Percentiles rank a stretch among this genome's conserved stretches.
Conservation (phyloP, 2,888 invertebrate genomes). For the Dolichopus griseipennis region DNA sequence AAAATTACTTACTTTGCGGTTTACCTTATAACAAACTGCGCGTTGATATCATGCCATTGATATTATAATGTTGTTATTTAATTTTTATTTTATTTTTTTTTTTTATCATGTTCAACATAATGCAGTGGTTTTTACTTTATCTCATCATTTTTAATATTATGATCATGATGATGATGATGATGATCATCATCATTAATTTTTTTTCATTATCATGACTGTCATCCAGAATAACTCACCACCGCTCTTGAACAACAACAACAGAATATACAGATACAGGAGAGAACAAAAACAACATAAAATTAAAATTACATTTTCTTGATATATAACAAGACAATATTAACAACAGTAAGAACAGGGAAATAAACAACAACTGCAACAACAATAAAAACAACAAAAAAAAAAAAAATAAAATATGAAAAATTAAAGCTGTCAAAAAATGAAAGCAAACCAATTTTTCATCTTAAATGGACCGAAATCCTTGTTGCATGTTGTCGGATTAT, state of each 20-base stretch:
- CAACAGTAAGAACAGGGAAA: too few relatives aligned
- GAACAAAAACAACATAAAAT: background rate
- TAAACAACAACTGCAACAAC: background rate
- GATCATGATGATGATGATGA: background rate
- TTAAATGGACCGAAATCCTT: slow-evolving; percentile 9
- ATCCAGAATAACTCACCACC: too few relatives aligned
- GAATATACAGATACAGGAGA: background rate
- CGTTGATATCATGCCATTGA: background rate
- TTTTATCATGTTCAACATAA: background rate
- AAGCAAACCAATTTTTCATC: slow-evolving; percentile 9
- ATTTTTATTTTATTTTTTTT: background rate
- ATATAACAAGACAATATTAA: background rate
- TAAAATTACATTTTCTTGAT: background rate
- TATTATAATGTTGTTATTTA: background rate
- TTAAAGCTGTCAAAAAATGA: slow-evolving; percentile 5
- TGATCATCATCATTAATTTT: too few relatives aligned
- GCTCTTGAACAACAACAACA: too few relatives aligned
- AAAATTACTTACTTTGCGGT: background rate
- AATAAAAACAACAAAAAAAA: background rate
- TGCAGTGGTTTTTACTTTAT: background rate
- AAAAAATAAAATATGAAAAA: background rate
- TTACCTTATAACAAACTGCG: background rate
- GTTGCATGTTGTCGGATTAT: slow-evolving; percentile 4
- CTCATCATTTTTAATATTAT: background rate
- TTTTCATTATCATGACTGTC: too few relatives aligned